Conservation (phyloP, 2,888 invertebrate species). For the Cistogaster globosa region DNA sequence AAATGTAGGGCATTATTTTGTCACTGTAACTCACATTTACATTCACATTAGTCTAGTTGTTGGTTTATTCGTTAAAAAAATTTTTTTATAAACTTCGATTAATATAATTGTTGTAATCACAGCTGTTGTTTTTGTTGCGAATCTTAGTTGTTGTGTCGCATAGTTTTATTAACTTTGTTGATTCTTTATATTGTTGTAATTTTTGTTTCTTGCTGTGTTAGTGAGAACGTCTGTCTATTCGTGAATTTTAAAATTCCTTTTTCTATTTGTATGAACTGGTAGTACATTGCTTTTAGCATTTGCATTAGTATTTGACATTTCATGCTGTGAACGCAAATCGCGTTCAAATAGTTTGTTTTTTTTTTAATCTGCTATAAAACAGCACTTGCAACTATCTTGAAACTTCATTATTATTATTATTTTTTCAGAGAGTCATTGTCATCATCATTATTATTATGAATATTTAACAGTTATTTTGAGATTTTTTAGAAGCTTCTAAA, state of each 20-base stretch:
- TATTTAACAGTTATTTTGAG: slow-evolving; percentile 19
- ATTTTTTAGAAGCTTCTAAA: slow-evolving; percentile 54
- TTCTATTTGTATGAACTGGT: slow-evolving; percentile 28
- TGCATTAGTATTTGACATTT: slow-evolving; percentile 76
- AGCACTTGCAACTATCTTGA: slow-evolving; percentile 62
- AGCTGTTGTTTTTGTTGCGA: slow-evolving; percentile 74
- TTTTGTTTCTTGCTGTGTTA: slow-evolving; percentile 36
- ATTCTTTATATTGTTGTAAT: slow-evolving; percentile 36
- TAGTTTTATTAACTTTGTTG: slow-evolving; percentile 64
- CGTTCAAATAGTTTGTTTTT: slow-evolving; percentile 74
- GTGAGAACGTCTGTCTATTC: slow-evolving; percentile 45
- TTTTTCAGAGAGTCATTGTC: slow-evolving; percentile 45
- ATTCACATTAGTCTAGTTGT: slow-evolving; percentile 1
- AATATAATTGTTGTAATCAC: slow-evolving; percentile 50
- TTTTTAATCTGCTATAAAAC: slow-evolving; percentile 60
- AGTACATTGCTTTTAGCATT: slow-evolving; percentile 72
- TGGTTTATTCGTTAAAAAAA: slow-evolving; percentile 13
- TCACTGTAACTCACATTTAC: not conserved
- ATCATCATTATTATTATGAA: slow-evolving; percentile 48
- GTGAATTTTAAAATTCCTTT: slow-evolving; percentile 52
- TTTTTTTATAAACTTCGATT: slow-evolving; percentile 53
- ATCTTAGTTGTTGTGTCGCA: slow-evolving; percentile 65
- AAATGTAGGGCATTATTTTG: not conserved
- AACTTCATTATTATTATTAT: slow-evolving; percentile 59
- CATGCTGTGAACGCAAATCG: slow-evolving; percentile 78